Conservation (phyloP, 2,113 vertebrate genomes). For the Pterocles gutturalis region DNA sequence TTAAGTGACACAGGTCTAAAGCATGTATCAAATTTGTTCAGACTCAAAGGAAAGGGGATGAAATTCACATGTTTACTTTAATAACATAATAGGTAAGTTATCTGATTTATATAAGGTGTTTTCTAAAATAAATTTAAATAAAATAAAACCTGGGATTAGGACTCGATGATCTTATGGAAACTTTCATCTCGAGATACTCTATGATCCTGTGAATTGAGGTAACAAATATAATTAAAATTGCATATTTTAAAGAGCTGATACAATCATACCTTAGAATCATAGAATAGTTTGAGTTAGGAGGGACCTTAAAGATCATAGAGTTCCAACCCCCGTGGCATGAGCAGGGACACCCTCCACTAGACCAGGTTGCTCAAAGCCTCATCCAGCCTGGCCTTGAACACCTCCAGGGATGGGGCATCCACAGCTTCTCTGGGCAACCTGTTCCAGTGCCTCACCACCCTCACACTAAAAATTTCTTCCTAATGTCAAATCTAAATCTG, state of each 20-base stretch:
- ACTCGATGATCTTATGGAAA: background rate
- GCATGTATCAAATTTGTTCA: background rate
- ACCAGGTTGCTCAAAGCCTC: background rate
- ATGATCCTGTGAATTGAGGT: background rate
- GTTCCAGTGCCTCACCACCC: background rate
- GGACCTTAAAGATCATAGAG: too few relatives aligned
- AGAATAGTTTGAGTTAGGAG: too few relatives aligned
- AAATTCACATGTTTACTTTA: background rate
- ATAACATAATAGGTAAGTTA: background rate
- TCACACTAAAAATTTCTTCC: background rate
- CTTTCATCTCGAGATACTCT: background rate
- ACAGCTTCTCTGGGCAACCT: rapidly evolving
- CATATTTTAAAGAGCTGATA: background rate
- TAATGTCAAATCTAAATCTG: background rate
- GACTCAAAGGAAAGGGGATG: background rate
- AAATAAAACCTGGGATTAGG: background rate
- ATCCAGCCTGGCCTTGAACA: background rate
- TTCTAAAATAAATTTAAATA: background rate
- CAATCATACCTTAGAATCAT: background rate
- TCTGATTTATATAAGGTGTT: background rate
- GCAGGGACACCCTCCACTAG: background rate
- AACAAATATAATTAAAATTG: background rate
- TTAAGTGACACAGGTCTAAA: background rate
- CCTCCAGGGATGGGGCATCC: rapidly evolving
- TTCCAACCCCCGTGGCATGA: background rate